These are phyloP conservation scores for Condylura cristata DNA, from an alignment of 2,113 vertebrate genomes.

Conservation along the genomic window DNA sequence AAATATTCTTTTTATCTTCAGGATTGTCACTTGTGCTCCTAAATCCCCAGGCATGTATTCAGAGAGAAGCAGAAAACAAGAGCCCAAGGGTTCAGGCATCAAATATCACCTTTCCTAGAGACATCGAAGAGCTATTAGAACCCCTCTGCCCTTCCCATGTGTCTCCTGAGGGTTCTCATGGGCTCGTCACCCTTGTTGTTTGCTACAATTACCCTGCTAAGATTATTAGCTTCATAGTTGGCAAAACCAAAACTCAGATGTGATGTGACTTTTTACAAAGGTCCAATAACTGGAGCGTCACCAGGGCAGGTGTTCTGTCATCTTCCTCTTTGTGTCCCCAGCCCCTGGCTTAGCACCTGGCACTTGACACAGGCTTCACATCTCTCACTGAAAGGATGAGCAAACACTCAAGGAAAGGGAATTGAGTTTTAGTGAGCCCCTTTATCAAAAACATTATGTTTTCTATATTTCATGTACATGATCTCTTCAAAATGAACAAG, in stretches of 20 bases:
- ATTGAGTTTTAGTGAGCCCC: not conserved
- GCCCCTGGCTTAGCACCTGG: not conserved
- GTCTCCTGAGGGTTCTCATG: not conserved
- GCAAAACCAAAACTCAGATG: not conserved
- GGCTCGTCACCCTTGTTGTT: rapidly evolving
- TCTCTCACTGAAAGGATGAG: not conserved
- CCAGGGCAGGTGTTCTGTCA: not conserved
- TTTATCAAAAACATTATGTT: not conserved
- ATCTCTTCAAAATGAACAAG: not conserved
- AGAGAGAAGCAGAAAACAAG: not conserved
- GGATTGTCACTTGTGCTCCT: not conserved
- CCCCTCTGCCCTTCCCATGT: rapidly evolving
- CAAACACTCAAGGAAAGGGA: not conserved
- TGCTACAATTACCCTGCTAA: not conserved
- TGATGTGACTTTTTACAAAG: not conserved
- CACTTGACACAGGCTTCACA: not conserved
- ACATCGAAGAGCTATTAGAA: too few species aligned
- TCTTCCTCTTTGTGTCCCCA: not conserved
- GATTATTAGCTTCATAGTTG: not conserved
- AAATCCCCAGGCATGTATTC: not conserved
- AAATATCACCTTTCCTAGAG: not conserved
- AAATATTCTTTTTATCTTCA: not conserved
- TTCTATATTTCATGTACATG: not conserved
- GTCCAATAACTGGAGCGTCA: not conserved
- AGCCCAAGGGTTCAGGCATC: not conserved